phyloP scores from a whole-genome alignment of 2,797 vertebrate species.

The Cephalopachus bancanus region DNA sequence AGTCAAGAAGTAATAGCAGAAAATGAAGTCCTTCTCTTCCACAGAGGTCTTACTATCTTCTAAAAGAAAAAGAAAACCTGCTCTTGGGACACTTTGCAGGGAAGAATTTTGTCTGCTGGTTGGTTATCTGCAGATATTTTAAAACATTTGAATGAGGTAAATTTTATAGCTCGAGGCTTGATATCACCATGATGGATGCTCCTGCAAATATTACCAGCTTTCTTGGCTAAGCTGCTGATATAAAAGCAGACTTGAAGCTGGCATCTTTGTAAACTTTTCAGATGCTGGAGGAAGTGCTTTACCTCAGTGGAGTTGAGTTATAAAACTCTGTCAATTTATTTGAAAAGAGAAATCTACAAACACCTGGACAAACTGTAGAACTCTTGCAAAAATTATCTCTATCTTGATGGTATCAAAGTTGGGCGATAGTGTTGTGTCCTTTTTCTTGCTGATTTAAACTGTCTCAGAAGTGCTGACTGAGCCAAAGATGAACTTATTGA shows the following conservation, averaged over 20 bases:
- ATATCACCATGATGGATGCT: neutral
- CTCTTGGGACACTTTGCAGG: neutral
- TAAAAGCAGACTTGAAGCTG: neutral
- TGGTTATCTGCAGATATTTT: constrained; percentile 14
- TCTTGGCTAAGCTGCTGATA: neutral
- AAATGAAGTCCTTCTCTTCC: constrained; percentile 17
- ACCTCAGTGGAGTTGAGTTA: neutral
- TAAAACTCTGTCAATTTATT: constrained; percentile 41
- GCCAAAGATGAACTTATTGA: constrained; percentile 53
- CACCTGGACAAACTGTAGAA: constrained; percentile 55
- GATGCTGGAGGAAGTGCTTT: neutral
- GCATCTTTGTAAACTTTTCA: constrained; percentile 13
- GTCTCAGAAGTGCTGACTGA: neutral
- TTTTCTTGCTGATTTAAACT: constrained; percentile 47
- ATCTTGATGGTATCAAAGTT: constrained; percentile 46
- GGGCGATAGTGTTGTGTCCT: neutral
- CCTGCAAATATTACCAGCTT: neutral
- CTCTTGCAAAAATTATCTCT: constrained; percentile 59
- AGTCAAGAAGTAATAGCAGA: constrained; percentile 10
- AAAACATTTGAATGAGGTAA: neutral
- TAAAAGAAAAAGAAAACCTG: constrained; percentile 28
- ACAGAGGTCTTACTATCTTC: constrained; percentile 22
- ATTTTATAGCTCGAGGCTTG: neutral
- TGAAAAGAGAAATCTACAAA: constrained; percentile 56
- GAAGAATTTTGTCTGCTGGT: neutral